These are phyloP conservation scores for Phaethornis superciliosus DNA, from an alignment of 2,113 vertebrate genomes.

Conservation along the genomic window DNA sequence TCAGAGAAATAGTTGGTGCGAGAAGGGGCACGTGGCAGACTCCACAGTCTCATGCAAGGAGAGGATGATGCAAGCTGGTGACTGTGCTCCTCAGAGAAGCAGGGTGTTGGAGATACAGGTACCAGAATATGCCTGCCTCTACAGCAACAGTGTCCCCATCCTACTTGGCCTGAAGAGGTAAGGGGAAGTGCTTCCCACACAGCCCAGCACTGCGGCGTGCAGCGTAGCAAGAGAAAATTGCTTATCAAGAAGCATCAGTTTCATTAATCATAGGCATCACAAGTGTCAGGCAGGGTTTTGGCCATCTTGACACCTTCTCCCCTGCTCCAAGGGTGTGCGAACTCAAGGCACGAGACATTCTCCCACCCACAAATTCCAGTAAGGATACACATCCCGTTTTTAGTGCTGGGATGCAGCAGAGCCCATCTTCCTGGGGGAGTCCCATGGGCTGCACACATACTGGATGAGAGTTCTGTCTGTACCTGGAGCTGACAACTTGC, in stretches of 20 bases:
- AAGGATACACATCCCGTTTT: neutral
- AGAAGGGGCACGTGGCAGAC: neutral
- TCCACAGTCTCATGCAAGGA: neutral
- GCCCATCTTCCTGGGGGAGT: neutral
- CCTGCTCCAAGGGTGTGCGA: neutral
- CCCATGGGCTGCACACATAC: neutral
- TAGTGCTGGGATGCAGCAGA: neutral
- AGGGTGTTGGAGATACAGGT: neutral
- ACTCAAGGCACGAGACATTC: neutral
- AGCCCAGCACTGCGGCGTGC: accelerated
- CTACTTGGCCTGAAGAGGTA: neutral
- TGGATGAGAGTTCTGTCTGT: accelerated
- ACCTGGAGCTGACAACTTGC: neutral
- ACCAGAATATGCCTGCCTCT: neutral
- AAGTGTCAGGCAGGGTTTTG: accelerated
- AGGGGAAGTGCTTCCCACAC: neutral
- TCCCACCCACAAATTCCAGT: neutral
- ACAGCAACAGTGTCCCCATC: neutral
- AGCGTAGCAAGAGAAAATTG: neutral
- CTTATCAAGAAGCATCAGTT: neutral
- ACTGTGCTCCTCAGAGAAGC: neutral
- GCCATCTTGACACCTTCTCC: accelerated
- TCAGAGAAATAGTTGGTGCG: neutral
- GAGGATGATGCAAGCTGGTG: neutral
- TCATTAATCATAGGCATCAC: neutral